Evolutionary conservation across 2,888 invertebrate species (phyloP).

Genomic region (Brassicogethes aeneus): DNA sequence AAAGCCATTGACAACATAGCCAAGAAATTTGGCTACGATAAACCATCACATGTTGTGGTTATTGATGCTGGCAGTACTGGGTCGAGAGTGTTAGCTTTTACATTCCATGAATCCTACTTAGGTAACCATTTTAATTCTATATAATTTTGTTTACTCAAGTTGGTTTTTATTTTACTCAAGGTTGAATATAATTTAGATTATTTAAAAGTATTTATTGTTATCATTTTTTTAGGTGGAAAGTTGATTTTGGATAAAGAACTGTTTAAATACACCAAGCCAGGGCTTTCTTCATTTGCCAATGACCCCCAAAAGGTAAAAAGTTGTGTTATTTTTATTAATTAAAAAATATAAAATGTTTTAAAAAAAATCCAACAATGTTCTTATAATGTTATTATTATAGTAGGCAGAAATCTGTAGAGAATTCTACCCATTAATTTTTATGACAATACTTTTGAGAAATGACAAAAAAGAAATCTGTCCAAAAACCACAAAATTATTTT

Average conservation of each 20-base stretch:
- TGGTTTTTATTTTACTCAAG: slow-evolving; percentile 2
- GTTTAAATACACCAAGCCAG: slow-evolving; percentile 81
- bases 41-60: slow-evolving; percentile 71
- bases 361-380: no score
- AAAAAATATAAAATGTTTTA: no score
- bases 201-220: not conserved
- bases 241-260: slow-evolving; percentile 75
- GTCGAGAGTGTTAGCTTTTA: slow-evolving; percentile 73
- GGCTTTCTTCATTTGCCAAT: slow-evolving; percentile 79
- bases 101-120: slow-evolving; percentile 70
- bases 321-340: no score
- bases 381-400: no score
- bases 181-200: no score
- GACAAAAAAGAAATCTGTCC: no score
- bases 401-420: no score
- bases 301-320: slow-evolving; percentile 65
- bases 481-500: no score
- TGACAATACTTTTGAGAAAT: no score
- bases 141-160: slow-evolving; percentile 1
- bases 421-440: no score
- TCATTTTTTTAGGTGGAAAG: slow-evolving; percentile 43
- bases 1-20: slow-evolving; percentile 63
- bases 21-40: slow-evolving; percentile 61
- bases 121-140: slow-evolving; percentile 38
- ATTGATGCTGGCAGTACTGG: slow-evolving; percentile 95